phyloP scores from a whole-genome alignment of 2,113 vertebrate species.

The Maccullochella peelii region DNA sequence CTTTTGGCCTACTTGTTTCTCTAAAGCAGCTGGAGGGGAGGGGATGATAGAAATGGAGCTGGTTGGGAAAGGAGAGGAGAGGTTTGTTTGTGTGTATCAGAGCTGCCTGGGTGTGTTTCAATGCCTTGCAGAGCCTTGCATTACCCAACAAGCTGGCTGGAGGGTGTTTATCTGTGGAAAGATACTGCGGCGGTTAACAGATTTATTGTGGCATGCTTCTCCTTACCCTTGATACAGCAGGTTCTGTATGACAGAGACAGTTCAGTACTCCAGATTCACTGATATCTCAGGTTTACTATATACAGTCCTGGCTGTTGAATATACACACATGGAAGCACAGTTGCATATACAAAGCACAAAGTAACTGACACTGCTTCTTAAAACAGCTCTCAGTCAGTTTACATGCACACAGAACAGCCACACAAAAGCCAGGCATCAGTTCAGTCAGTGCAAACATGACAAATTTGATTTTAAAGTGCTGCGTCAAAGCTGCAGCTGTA shows the following conservation, averaged over 20 bases:
- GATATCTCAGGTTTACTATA: conserved; percentile 4
- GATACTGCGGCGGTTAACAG: conserved; percentile 11
- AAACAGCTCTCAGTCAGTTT: neutral
- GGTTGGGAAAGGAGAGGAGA: conserved; percentile 26
- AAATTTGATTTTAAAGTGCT: conserved; percentile 11
- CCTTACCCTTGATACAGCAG: conserved; percentile 1
- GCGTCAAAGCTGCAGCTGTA: conserved; percentile 1
- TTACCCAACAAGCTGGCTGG: conserved; percentile 55
- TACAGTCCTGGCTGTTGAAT: conserved; percentile 6
- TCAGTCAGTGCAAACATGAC: neutral
- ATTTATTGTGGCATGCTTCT: neutral
- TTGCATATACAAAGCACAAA: conserved; percentile 27
- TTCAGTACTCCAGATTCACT: neutral
- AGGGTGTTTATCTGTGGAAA: conserved; percentile 21
- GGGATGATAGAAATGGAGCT: conserved; percentile 32
- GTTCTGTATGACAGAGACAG: neutral
- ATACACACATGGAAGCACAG: neutral
- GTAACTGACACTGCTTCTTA: neutral
- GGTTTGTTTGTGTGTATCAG: conserved; percentile 61
- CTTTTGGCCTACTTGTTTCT: conserved; percentile 74
- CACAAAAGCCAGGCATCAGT: neutral
- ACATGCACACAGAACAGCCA: conserved; percentile 28
- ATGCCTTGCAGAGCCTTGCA: conserved; percentile 31
- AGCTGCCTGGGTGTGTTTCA: conserved; percentile 45
- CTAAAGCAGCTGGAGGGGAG: conserved; percentile 55